phyloP scores from a whole-genome alignment of 2,113 vertebrate species.

The Neolamprologus toae region DNA sequence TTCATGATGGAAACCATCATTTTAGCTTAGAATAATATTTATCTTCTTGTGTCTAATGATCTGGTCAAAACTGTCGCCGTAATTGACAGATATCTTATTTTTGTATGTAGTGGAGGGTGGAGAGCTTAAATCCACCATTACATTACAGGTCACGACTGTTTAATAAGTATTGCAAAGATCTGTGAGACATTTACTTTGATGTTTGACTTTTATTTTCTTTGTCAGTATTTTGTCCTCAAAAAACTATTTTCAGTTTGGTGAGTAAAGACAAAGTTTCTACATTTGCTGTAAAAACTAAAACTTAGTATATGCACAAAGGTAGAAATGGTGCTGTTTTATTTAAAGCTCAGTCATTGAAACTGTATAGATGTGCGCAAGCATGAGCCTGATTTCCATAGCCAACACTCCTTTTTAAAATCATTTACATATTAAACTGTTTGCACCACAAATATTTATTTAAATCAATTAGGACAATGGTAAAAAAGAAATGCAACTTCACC shows the following conservation, averaged over 20 bases:
- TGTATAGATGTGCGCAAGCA: background rate
- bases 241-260: background rate
- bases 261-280: background rate
- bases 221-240: background rate
- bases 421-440: background rate
- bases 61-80: background rate
- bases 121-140: background rate
- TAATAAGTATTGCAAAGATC: background rate
- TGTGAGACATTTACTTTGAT: background rate
- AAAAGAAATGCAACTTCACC: background rate
- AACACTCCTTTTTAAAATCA: background rate
- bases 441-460: background rate
- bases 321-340: background rate
- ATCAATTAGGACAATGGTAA: background rate
- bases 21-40: background rate
- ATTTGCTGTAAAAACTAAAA: background rate
- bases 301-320: background rate
- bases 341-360: accelerated
- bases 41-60: background rate
- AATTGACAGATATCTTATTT: background rate
- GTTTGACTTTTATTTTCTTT: background rate
- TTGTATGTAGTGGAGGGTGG: background rate
- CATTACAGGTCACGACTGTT: background rate
- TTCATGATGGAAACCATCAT: background rate
- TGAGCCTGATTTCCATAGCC: background rate